These are phyloP conservation scores for Rutpela maculata DNA, from an alignment of 2,888 invertebrate genomes.

Conservation along the genomic window DNA sequence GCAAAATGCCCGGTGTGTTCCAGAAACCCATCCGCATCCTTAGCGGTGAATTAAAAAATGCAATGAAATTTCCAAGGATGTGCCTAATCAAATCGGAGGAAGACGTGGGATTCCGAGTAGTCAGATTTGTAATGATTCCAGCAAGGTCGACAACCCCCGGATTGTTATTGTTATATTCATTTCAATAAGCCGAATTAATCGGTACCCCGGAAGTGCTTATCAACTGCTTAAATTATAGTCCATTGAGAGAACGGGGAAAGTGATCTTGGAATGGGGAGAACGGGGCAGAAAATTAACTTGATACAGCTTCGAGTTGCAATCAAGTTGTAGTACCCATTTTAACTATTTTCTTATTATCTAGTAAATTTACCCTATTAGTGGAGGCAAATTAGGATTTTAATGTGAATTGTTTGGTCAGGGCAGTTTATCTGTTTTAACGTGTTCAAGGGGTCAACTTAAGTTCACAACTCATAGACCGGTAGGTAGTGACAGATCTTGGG, in stretches of 20 bases:
- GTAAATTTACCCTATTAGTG: too few relatives aligned
- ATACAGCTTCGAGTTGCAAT: too few relatives aligned
- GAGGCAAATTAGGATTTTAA: too few relatives aligned
- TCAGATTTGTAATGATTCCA: neutral
- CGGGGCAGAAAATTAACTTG: neutral
- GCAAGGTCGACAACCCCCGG: neutral
- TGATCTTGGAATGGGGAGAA: neutral
- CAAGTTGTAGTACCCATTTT: too few relatives aligned
- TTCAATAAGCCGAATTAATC: neutral
- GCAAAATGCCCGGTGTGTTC: too few relatives aligned
- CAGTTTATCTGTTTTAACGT: too few relatives aligned
- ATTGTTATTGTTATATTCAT: neutral
- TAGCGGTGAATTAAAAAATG: neutral
- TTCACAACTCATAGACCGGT: too few relatives aligned
- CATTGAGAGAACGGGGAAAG: neutral
- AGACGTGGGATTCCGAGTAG: neutral
- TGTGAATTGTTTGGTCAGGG: too few relatives aligned
- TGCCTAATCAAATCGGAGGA: neutral
- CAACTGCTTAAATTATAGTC: neutral
- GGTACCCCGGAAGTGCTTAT: constrained; percentile 3
- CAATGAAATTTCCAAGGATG: neutral
- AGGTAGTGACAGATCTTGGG: too few relatives aligned
- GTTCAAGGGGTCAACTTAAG: too few relatives aligned
- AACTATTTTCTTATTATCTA: too few relatives aligned
- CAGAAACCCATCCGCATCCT: too few relatives aligned